These are phyloP conservation scores for Papilio elwesi DNA, from an alignment of 2,888 invertebrate species.

Conservation along the genomic window DNA sequence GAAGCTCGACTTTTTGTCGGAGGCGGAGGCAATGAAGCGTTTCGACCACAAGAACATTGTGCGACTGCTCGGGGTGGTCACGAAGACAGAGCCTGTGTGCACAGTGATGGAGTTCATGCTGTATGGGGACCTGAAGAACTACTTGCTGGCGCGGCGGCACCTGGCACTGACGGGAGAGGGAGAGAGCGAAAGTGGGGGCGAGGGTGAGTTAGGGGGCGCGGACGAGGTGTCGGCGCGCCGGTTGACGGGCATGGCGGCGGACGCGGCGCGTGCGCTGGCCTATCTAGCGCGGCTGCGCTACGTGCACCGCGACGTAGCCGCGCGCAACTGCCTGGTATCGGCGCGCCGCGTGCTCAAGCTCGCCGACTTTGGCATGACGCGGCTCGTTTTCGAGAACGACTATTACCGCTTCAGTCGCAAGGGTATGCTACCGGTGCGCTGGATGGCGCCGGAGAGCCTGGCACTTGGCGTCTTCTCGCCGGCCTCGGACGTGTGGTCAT, in stretches of 20 bases:
- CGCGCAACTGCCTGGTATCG: constrained; percentile 91
- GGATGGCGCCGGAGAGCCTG: constrained; percentile 97
- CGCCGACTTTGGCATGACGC: constrained; percentile 96
- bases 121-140: constrained; percentile 96
- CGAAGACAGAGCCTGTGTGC: constrained; percentile 93
- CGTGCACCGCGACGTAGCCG: constrained; percentile 94
- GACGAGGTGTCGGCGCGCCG: constrained; percentile 92
- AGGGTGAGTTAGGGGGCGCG: constrained; percentile 85
- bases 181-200: constrained; percentile 85
- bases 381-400: constrained; percentile 93
- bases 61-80: constrained; percentile 92
- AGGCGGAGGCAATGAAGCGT: constrained; percentile 97
- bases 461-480: constrained; percentile 92
- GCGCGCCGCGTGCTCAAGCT: constrained; percentile 89
- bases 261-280: constrained; percentile 92
- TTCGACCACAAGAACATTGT: constrained; percentile 96
- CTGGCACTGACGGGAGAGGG: constrained; percentile 88
- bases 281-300: constrained; percentile 93
- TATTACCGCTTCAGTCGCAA: constrained; percentile 95
- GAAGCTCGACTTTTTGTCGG: constrained; percentile 95
- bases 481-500: constrained; percentile 95
- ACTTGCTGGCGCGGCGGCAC: constrained; percentile 92
- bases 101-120: constrained; percentile 98
- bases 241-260: constrained; percentile 94
- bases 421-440: constrained; percentile 94